Conservation (phyloP, 2,113 vertebrate species). For the Xyrauchen texanus region DNA sequence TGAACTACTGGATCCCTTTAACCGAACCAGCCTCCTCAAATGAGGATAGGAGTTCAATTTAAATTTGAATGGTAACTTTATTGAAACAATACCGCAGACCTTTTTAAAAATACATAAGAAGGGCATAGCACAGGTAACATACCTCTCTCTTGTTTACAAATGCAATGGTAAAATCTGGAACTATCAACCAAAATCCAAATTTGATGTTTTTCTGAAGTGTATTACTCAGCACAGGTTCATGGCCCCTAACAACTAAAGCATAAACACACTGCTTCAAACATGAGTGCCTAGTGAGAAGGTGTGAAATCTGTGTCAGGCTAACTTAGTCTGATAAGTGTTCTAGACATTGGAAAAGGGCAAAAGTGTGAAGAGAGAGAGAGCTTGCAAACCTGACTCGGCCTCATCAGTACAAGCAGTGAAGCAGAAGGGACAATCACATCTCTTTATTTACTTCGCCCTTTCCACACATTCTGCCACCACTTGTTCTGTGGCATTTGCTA, state of each 20-base stretch:
- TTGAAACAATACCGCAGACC: too few relatives aligned
- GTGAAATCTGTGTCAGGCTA: constrained; percentile 28
- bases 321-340: constrained; percentile 16
- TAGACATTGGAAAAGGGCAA: constrained; percentile 18
- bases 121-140: too few relatives aligned
- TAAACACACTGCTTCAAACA: not conserved
- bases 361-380: not conserved
- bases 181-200: not conserved
- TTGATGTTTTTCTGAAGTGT: not conserved
- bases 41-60: too few relatives aligned
- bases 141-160: not conserved
- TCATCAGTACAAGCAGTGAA: constrained; percentile 68
- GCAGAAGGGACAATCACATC: constrained; percentile 71
- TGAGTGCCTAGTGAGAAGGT: constrained; percentile 18
- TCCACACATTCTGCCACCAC: constrained; percentile 63
- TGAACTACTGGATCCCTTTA: too few relatives aligned
- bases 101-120: too few relatives aligned
- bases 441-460: constrained; percentile 72
- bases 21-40: too few relatives aligned
- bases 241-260: constrained; percentile 18
- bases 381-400: constrained; percentile 35
- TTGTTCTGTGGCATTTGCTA: constrained; percentile 53
- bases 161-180: not conserved
- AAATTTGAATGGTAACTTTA: too few relatives aligned
- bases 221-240: constrained; percentile 6